phyloP scores from a whole-genome alignment of 1,140 invertebrate species.

The Lasioglossum baleicum region DNA sequence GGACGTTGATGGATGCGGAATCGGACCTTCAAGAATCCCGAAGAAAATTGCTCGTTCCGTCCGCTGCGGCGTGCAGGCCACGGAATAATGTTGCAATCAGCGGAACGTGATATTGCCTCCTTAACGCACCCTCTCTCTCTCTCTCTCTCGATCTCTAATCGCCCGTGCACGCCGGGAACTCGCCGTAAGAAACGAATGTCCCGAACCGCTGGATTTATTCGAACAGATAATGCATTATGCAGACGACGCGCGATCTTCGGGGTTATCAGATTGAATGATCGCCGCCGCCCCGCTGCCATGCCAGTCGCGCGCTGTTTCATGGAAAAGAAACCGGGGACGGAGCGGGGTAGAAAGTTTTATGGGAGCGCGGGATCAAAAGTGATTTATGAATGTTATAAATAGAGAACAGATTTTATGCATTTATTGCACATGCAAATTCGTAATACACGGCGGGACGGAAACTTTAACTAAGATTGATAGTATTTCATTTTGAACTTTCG shows the following conservation, averaged over 20 bases:
- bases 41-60: slow-evolving; percentile 24
- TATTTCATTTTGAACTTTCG: not conserved
- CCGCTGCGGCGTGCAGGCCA: not conserved
- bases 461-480: slow-evolving; percentile 2
- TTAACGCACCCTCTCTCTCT: not conserved
- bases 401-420: not conserved
- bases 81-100: slow-evolving; percentile 48
- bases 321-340: not conserved
- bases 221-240: not conserved
- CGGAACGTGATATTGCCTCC: slow-evolving; percentile 12
- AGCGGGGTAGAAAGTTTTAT: not conserved
- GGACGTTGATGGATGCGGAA: slow-evolving; percentile 62
- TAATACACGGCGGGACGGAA: not conserved
- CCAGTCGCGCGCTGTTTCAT: not conserved
- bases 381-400: not conserved
- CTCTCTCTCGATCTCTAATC: not conserved
- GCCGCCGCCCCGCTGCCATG: too few species aligned
- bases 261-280: too few species aligned
- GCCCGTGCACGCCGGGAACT: not conserved
- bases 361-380: not conserved
- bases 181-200: not conserved
- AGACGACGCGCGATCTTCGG: too few species aligned
- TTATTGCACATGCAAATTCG: not conserved
- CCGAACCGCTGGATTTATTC: not conserved
- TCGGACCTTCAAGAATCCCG: slow-evolving; percentile 41